Conservation (phyloP, 2,797 vertebrate species). For the Cossypha caffra region DNA sequence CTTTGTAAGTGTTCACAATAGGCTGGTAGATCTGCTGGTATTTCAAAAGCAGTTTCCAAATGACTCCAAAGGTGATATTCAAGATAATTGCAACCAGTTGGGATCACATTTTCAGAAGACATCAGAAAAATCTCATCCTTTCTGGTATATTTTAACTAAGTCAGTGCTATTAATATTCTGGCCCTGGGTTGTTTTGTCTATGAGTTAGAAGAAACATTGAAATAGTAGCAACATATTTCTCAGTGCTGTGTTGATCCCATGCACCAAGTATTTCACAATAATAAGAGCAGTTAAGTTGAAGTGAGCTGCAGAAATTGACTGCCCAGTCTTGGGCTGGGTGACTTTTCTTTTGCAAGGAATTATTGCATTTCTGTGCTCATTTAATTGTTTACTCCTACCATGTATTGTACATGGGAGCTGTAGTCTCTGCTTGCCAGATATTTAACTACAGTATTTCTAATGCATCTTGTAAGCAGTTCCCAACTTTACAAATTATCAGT, state of each 20-base stretch:
- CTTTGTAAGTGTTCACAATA: background rate
- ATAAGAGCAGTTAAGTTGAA: background rate
- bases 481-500: background rate
- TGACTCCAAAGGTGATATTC: background rate
- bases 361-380: background rate
- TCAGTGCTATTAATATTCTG: background rate
- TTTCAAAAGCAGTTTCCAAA: background rate
- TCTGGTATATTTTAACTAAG: background rate
- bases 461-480: background rate
- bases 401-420: background rate
- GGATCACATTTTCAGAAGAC: background rate
- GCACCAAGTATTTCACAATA: conserved; percentile 28
- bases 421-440: background rate
- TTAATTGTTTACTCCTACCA: background rate
- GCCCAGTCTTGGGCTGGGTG: background rate
- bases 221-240: conserved; percentile 29
- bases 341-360: background rate
- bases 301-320: background rate
- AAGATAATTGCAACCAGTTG: background rate
- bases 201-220: background rate
- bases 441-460: background rate
- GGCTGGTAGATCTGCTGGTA: background rate
- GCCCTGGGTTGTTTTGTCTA: conserved; percentile 14
- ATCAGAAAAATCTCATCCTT: background rate
- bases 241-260: background rate